Evolutionary conservation across 2,888 invertebrate species (phyloP), one percentile per base, ranked within the genome.

Genomic region (Harpalus rufipes): DNA sequence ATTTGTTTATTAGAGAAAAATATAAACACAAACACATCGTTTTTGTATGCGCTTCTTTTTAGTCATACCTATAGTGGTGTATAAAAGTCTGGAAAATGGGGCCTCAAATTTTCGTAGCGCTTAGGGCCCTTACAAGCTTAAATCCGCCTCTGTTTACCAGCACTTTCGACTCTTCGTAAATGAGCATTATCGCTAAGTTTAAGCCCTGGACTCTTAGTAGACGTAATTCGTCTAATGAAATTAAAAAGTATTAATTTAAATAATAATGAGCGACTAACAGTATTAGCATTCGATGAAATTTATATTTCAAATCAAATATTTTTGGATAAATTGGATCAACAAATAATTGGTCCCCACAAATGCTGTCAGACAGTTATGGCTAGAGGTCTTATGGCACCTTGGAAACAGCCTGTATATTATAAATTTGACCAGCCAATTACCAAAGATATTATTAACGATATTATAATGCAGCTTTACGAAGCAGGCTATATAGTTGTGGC

Each of bases 271-370:
- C 59, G 85, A 14, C 18, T 85, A 10, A 16, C 44, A 10, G 65
- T 85, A 74, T 68, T 81, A 51, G 44, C 32, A 5, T 32, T 32
- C 32, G 32, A 32, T 32, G 32, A 32, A 32, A 21, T 81, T n/a
- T 81, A 81, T 51, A 12, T 81, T 6, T 81, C 65, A 4, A 82
- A 86, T 16, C 63, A 85, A 44, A 56, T 86, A 7, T 58, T 41
- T 59, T 65, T 86, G 6, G 85, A 86, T 51, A 14, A 51, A 68
- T 81, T 74, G 61, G 1, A 79, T 18, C 18, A 86, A 39, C 79
- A 86, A 65, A 63, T 4, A 25, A 12, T 80, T n/a, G 85, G 86
- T 12, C 78, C 82, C 0, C 86, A 86, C 39, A 85, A 84, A 81
- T 7, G 84, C 32, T 84, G 80, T 59, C 86, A 85, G 25, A 58